Evolutionary conservation across 1,140 invertebrate species (phyloP), one percentile per base, ranked within the genome.

Genomic region (Hycleus cichorii): DNA sequence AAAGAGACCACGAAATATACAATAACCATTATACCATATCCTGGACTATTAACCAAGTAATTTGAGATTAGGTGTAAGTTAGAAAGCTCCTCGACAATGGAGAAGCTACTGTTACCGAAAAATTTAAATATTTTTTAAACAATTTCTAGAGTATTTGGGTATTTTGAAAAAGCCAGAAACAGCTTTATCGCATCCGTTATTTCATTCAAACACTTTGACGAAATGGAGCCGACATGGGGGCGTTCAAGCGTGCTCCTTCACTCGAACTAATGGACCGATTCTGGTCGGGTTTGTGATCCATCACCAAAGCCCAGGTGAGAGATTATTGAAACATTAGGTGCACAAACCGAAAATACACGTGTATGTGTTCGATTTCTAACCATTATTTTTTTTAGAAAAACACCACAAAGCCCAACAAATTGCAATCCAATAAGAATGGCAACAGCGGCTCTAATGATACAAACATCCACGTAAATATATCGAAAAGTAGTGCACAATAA

Each of bases 21-120:
- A 65, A 62, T 63, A 62, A 65, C 60, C 55, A 50, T 55, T 63
- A 60, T 54, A 60, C 18, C 32, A 32, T 52, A 65, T 64, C 64
- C 59, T 57, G 32, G 4, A 61, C 42, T 65, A 67, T 67, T 67
- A 67, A 65, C 61, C 60, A 60, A 61, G 65, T 67, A 67, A 67
- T 65, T 63, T 67, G 65, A 67, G 65, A 67, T 65, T 63, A 65
- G 63, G 60, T 65, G 65, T 65, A 67, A 65, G 63, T 65, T 65
- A 67, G 38, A 32, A 46, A 44, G 32, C 39, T 26, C 10, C 4
- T 52, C 45, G 5, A 44, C 18, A 44, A 44, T 44, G 4, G 9
- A 44, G n/a, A 32, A 32, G 32, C 32, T 3, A 32, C 32, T 32
- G 32, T 32, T 32, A 7, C 32, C 32, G 32, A 4, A 32, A 32